Conservation (phyloP, 2,113 vertebrate species). For the Probosciger aterrimus region DNA sequence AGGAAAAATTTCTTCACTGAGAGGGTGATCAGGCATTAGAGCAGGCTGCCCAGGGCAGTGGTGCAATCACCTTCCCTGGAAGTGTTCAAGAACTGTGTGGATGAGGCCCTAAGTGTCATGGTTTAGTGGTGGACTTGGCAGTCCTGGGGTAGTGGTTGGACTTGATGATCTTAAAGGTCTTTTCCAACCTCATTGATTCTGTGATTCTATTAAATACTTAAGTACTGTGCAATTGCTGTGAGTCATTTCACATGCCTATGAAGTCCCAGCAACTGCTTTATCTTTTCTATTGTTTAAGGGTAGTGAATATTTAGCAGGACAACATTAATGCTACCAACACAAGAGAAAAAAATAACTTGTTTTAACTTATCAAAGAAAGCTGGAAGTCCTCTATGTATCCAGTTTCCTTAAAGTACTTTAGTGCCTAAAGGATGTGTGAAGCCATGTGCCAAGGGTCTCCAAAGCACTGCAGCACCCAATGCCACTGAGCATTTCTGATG, state of each 20-base stretch:
- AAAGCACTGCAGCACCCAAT: not conserved
- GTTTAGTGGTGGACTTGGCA: not conserved
- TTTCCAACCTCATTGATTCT: not conserved
- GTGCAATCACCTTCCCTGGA: not conserved
- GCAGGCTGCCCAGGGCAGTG: not conserved
- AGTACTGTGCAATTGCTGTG: not conserved
- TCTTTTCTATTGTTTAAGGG: not conserved
- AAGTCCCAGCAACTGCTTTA: not conserved
- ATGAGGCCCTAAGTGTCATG: not conserved
- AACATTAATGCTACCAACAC: not conserved
- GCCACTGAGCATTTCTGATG: rapidly evolving
- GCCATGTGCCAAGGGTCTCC: not conserved
- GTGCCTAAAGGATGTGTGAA: not conserved
- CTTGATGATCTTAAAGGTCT: not conserved
- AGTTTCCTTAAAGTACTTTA: not conserved
- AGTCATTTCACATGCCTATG: not conserved
- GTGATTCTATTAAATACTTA: not conserved
- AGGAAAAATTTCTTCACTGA: not conserved
- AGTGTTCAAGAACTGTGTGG: not conserved
- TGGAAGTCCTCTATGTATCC: not conserved
- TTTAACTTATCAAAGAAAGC: not conserved
- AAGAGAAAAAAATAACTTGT: not conserved
- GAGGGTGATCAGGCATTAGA: not conserved
- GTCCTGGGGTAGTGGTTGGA: not conserved
- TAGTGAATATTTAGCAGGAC: not conserved